phyloP scores from a whole-genome alignment of 37 sponge, comb jelly and placozoan species.

The Diacarnus erythraeanus region DNA sequence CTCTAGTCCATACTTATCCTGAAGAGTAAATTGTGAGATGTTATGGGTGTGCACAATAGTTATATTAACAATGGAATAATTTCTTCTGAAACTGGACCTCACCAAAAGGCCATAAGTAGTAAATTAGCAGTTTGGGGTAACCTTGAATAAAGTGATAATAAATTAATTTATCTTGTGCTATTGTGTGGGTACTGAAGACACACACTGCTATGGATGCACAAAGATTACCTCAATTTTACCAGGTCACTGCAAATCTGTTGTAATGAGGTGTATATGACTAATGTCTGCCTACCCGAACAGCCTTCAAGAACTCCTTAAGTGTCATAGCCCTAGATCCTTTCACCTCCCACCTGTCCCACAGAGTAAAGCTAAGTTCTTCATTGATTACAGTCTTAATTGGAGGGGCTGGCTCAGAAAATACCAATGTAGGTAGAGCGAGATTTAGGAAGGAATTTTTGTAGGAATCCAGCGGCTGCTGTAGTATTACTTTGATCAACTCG shows the following conservation, averaged over 20 bases:
- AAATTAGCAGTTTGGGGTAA: too few relatives aligned
- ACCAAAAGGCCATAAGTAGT: too few relatives aligned
- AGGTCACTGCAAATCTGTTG: too few relatives aligned
- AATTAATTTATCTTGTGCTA: too few relatives aligned
- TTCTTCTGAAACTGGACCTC: too few relatives aligned
- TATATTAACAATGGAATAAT: too few relatives aligned
- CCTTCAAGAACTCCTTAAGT: conserved; percentile 73
- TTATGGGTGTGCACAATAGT: too few relatives aligned
- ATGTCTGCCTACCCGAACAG: conserved; percentile 44
- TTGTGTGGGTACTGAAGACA: too few relatives aligned
- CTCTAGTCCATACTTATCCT: conserved; percentile 69
- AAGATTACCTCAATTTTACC: neutral
- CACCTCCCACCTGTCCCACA: conserved; percentile 97
- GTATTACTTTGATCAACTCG: conserved; percentile 91
- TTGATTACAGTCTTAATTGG: conserved; percentile 65
- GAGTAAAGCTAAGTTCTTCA: conserved; percentile 54
- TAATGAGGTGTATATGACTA: too few relatives aligned
- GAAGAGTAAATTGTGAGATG: too few relatives aligned
- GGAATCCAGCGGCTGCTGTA: conserved; percentile 62
- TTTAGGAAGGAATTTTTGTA: conserved; percentile 88
- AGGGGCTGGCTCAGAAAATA: conserved; percentile 91
- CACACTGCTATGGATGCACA: neutral
- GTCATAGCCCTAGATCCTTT: conserved; percentile 65
- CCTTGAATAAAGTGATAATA: neutral
- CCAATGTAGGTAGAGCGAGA: conserved; percentile 84